These are phyloP conservation scores for Drosophila phalerata DNA, from an alignment of 2,888 invertebrate species.

Conservation along the genomic window DNA sequence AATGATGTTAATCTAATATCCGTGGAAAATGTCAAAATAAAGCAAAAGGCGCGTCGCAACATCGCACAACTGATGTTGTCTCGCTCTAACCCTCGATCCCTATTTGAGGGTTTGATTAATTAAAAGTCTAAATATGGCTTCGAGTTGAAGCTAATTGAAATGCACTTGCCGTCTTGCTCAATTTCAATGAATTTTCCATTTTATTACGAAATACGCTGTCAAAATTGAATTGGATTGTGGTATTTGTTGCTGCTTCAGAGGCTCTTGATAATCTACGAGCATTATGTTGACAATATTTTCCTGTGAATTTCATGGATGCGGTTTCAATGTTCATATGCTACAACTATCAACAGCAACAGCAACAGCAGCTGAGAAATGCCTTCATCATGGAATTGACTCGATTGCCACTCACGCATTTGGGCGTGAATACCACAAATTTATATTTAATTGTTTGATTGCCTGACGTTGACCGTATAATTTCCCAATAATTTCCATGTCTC, in stretches of 20 bases:
- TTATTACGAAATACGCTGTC: conserved; percentile 82
- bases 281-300: conserved; percentile 82
- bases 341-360: conserved; percentile 19
- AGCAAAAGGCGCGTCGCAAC: conserved; percentile 42
- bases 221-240: conserved; percentile 70
- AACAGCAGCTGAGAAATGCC: conserved; percentile 51
- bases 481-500: conserved; percentile 68
- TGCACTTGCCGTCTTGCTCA: conserved; percentile 75
- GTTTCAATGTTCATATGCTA: conserved; percentile 36
- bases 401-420: conserved; percentile 58
- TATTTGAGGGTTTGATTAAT: conserved; percentile 65
- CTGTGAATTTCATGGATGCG: conserved; percentile 71
- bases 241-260: conserved; percentile 45
- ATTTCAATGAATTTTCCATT: conserved; percentile 80
- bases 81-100: conserved; percentile 11
- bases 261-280: conserved; percentile 73
- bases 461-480: conserved; percentile 70
- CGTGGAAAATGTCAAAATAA: conserved; percentile 84
- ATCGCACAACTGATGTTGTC: conserved; percentile 15
- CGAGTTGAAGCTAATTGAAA: conserved; percentile 70
- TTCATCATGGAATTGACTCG: conserved; percentile 44
- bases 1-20: conserved; percentile 84
- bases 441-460: conserved; percentile 77
- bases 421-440: conserved; percentile 81
- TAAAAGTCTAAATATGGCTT: conserved; percentile 65